Conservation (phyloP, 2,888 invertebrate species). For the Limenitis camilla region DNA sequence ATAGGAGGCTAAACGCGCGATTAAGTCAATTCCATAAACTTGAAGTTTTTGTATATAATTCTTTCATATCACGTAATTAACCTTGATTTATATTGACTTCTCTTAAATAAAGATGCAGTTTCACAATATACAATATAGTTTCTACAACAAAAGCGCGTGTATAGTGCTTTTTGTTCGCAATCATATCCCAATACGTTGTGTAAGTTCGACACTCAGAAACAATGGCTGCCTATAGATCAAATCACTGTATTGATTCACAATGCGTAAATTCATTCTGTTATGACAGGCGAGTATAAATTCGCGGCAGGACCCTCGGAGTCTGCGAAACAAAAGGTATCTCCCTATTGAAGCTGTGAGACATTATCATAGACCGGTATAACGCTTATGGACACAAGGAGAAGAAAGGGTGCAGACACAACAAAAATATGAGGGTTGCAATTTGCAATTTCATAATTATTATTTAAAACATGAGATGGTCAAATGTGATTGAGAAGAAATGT, state of each 20-base stretch:
- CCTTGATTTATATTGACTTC: slow-evolving; percentile 8
- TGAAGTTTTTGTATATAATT: slow-evolving; percentile 11
- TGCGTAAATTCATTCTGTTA: slow-evolving; percentile 72
- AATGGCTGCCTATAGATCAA: slow-evolving; percentile 62
- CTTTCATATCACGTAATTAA: background rate
- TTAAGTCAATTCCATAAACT: slow-evolving; percentile 17
- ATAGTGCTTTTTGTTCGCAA: slow-evolving; percentile 51
- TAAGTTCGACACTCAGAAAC: slow-evolving; percentile 66
- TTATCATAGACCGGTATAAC: slow-evolving; percentile 51
- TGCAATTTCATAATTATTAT: slow-evolving; percentile 42
- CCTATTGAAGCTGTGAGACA: slow-evolving; percentile 61
- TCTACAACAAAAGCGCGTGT: slow-evolving; percentile 43
- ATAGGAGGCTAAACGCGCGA: slow-evolving; percentile 31
- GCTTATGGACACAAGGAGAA: slow-evolving; percentile 55
- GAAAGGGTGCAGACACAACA: slow-evolving; percentile 54
- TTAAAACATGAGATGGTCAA: slow-evolving; percentile 60
- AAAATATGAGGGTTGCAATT: slow-evolving; percentile 48
- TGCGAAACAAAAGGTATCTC: slow-evolving; percentile 65
- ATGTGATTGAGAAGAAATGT: too few species aligned
- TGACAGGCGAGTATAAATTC: slow-evolving; percentile 73
- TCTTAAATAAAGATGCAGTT: slow-evolving; percentile 9
- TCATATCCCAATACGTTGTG: slow-evolving; percentile 61
- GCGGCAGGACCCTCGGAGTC: slow-evolving; percentile 66
- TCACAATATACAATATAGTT: slow-evolving; percentile 37
- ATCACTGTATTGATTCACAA: slow-evolving; percentile 71